These are phyloP conservation scores for Cydia strobilella DNA, from an alignment of 1,140 invertebrate species.

Conservation along the genomic window DNA sequence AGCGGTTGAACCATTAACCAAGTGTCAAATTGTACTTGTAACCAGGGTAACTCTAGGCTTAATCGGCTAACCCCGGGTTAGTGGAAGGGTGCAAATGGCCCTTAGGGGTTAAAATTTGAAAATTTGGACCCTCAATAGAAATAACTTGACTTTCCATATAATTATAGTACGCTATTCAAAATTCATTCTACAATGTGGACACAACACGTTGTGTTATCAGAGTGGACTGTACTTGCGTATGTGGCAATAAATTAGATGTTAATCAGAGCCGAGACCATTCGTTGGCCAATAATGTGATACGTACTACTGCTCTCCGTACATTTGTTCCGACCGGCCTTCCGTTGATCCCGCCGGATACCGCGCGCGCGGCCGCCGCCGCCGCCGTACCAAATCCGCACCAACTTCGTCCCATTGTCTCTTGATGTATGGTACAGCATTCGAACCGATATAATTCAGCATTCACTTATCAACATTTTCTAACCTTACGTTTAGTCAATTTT, in stretches of 20 bases:
- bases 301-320: conserved; percentile 37
- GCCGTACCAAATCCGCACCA: conserved; percentile 29
- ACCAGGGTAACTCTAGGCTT: no score
- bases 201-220: conserved; percentile 7
- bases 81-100: no score
- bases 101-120: no score
- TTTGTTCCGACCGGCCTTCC: conserved; percentile 42
- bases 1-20: no score
- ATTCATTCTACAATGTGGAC: neutral
- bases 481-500: no score
- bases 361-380: no score
- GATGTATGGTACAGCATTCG: conserved; percentile 12
- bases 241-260: conserved; percentile 59
- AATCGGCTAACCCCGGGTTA: no score
- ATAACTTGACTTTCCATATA: no score
- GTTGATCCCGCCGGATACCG: conserved; percentile 41
- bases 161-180: neutral
- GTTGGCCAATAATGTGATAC: conserved; percentile 45
- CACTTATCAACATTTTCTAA: neutral
- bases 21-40: no score
- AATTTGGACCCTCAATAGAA: no score
- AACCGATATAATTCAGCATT: neutral
- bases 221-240: conserved; percentile 42
- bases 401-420: conserved; percentile 24
- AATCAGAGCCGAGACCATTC: conserved; percentile 52